Base-by-base conservation (phyloP, 2,113 vertebrate genomes). In the Catharus bicknelli region DNA sequence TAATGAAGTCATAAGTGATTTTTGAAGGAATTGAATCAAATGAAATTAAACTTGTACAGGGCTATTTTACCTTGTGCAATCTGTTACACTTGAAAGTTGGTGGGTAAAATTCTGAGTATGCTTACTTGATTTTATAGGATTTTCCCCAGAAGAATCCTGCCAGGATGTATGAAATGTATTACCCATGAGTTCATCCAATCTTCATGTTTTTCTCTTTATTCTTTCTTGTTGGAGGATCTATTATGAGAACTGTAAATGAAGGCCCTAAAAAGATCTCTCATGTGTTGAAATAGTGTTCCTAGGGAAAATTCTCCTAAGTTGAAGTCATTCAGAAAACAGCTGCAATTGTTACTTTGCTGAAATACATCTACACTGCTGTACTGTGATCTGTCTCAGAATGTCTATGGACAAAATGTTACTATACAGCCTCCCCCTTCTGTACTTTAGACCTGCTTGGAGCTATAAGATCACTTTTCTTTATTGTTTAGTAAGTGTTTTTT, bases 401-500 rank as follows among this genome's bases (percentile, higher is more conserved):
- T 88, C 90, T 86, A 1, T 40, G 57, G 50, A 91, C 93, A 85
- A 97, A 96, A 96, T 47, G 93, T 77, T 78, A 75, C 83, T 58
- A 64, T 63, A 78, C 26, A 88, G 80, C 58, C 58, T 89, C 77
- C 43, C 69, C 34, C 25, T 86, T 95, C 81, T 82, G 69, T 75
- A 81, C 88, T 95, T 69, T 82, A 95, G 84, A 93, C 68, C 64
- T n/a, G 87, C 93, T 96, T 78, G 58, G 69, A 97, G 97, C 91
- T 74, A 86, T 84, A 90, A 96, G 94, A 84, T 92, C 51, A 36
- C 90, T 94, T 97, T 97, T 94, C 95, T 96, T 97, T 97, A 97
- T 95, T 96, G 95, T 96, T 97, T 94, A 96, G 94, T 95, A 97
- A 97, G 95, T 93, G 86, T 83, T 97, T 97, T 97, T 96, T 96